Conservation (phyloP, 92 coral and sea anemone genomes). For the Umimayanthus chanpuru region DNA sequence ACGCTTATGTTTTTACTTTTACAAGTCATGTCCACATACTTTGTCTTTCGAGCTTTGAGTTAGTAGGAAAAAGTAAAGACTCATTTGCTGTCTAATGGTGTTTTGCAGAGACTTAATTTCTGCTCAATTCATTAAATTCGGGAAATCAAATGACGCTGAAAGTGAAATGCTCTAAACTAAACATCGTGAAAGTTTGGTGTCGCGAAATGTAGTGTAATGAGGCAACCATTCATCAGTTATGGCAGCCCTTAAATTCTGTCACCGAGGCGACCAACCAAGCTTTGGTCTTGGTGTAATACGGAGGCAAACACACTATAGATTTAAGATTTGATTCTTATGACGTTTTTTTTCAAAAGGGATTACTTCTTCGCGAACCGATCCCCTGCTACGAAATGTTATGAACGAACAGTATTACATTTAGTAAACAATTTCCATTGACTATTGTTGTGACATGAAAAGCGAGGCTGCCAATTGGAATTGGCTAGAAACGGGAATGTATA, state of each 20-base stretch:
- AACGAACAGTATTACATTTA: constrained; percentile 1
- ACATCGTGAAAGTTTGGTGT: too few relatives aligned
- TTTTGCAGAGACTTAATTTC: too few relatives aligned
- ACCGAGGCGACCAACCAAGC: background rate
- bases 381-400: constrained; percentile 20
- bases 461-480: background rate
- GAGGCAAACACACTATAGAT: background rate
- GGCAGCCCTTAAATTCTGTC: background rate
- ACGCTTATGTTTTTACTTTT: too few relatives aligned
- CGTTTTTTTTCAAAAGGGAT: background rate
- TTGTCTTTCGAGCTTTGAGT: too few relatives aligned
- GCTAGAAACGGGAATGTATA: background rate
- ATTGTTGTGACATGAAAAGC: background rate
- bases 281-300: background rate
- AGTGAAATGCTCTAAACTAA: too few relatives aligned
- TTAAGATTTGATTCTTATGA: background rate
- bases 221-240: background rate
- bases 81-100: too few relatives aligned
- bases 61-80: too few relatives aligned
- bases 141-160: too few relatives aligned
- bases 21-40: too few relatives aligned
- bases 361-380: constrained; percentile 19
- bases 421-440: background rate
- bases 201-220: too few relatives aligned
- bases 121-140: too few relatives aligned